Conservation (phyloP, 2,888 invertebrate genomes). For the Euspilapteryx auroguttella region DNA sequence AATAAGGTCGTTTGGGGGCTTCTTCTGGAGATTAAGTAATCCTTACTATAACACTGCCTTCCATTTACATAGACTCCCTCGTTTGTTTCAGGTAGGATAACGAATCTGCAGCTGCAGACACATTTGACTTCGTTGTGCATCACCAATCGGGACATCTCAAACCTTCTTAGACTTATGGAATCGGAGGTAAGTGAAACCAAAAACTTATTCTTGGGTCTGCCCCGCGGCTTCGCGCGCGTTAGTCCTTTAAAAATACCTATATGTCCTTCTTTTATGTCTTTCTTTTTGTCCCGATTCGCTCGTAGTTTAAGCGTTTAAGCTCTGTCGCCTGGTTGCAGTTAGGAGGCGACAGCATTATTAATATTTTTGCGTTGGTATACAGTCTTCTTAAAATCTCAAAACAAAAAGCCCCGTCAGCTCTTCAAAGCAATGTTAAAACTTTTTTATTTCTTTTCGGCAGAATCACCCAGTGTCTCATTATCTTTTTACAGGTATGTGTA, state of each 20-base stretch:
- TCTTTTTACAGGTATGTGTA: constrained; percentile 25
- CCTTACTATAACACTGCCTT: no score
- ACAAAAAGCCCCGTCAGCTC: no score
- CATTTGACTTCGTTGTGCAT: constrained; percentile 69
- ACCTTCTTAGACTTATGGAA: constrained; percentile 68
- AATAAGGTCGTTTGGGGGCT: background rate
- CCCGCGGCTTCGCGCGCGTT: background rate
- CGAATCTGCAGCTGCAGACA: constrained; percentile 72
- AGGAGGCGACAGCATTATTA: no score
- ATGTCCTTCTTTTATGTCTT: no score
- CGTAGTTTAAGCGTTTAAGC: no score
- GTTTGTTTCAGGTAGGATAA: constrained; percentile 28
- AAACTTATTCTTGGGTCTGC: background rate
- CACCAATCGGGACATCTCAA: constrained; percentile 65
- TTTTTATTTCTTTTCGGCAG: no score
- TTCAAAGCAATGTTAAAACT: no score
- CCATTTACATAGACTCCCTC: background rate
- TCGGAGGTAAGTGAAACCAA: constrained; percentile 53
- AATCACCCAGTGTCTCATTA: no score
- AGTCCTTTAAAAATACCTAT: background rate
- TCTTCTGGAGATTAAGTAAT: background rate
- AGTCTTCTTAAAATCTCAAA: no score
- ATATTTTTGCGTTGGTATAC: no score
- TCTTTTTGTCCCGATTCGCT: no score
- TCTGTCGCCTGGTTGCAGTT: no score